Evolutionary conservation across 2,888 invertebrate species (phyloP).

Genomic region (Drosophila flavopinicola): DNA sequence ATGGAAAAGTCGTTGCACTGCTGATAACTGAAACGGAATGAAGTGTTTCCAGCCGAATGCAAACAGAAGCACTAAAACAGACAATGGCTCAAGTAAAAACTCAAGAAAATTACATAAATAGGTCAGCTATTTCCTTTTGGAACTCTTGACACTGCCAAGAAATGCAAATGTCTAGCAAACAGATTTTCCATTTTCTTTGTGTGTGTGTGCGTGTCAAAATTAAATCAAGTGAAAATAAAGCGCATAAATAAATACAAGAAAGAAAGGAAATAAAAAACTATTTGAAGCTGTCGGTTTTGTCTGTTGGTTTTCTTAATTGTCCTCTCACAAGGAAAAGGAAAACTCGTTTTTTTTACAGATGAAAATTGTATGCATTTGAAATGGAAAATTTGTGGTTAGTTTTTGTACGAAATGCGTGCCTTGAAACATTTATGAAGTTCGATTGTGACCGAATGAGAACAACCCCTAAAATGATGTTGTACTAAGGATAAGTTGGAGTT

Average conservation of each 20-base stretch:
- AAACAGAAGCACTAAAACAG: constrained; percentile 15
- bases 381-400: constrained; percentile 49
- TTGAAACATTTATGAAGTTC: background rate
- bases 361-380: constrained; percentile 20
- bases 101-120: constrained; percentile 56
- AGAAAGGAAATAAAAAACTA: constrained; percentile 16
- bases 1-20: constrained; percentile 55
- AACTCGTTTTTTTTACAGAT: constrained; percentile 46
- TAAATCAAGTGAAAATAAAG: constrained; percentile 75
- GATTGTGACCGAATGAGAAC: constrained; percentile 25
- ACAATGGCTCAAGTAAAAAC: constrained; percentile 21
- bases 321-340: constrained; percentile 14
- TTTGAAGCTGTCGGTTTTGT: constrained; percentile 45
- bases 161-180: constrained; percentile 69
- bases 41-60: constrained; percentile 72
- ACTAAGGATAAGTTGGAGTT: constrained; percentile 3
- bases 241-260: constrained; percentile 70
- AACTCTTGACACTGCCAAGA: constrained; percentile 21
- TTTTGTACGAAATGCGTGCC: constrained; percentile 17
- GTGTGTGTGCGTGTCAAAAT: constrained; percentile 60
- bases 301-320: constrained; percentile 60
- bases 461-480: constrained; percentile 41
- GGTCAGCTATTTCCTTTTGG: constrained; percentile 58
- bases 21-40: constrained; percentile 66
- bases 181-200: constrained; percentile 31